A percentile compares a stretch with the other conserved stretches of the same genome.
These are phyloP conservation scores for Spheniscus humboldti DNA, from an alignment of 2,797 vertebrate genomes.

Conservation along the genomic window DNA sequence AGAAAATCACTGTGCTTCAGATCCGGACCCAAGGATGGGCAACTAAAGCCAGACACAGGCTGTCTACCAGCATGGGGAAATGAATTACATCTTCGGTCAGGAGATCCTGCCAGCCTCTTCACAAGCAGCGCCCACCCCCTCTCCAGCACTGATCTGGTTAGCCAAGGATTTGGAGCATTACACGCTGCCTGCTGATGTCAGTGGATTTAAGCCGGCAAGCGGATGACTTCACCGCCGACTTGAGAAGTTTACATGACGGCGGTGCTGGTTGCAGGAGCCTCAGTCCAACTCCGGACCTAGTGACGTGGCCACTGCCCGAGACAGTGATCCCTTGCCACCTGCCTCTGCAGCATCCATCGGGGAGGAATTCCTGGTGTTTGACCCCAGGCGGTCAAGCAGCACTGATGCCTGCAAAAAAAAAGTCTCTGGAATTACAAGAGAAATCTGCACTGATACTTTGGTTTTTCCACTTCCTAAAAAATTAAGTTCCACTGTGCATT, in stretches of 20 bases:
- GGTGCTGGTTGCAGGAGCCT: rapidly evolving
- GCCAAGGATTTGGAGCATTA: not conserved
- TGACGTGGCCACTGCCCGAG: not conserved
- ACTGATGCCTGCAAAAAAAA: not conserved
- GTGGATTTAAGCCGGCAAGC: not conserved
- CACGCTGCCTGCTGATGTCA: not conserved
- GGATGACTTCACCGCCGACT: not conserved
- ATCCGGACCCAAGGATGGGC: not conserved
- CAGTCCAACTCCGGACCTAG: not conserved
- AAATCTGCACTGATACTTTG: not conserved
- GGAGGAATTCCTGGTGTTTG: not conserved
- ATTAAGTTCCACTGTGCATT: not conserved
- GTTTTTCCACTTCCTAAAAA: not conserved
- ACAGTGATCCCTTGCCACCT: not conserved
- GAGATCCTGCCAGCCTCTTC: not conserved
- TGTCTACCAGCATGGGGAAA: not conserved
- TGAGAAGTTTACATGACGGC: not conserved
- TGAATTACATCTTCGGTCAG: not conserved
- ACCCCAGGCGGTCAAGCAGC: not conserved
- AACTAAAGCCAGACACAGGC: not conserved
- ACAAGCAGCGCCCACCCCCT: not conserved
- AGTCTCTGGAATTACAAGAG: not conserved
- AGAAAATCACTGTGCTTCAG: not conserved
- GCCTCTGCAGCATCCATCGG: not conserved
- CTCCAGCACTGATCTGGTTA: not conserved